A percentile compares a stretch with the other conserved stretches of the same genome.
Conservation (phyloP, 2,888 invertebrate genomes). For the Amblyjoppa fuscipennis region DNA sequence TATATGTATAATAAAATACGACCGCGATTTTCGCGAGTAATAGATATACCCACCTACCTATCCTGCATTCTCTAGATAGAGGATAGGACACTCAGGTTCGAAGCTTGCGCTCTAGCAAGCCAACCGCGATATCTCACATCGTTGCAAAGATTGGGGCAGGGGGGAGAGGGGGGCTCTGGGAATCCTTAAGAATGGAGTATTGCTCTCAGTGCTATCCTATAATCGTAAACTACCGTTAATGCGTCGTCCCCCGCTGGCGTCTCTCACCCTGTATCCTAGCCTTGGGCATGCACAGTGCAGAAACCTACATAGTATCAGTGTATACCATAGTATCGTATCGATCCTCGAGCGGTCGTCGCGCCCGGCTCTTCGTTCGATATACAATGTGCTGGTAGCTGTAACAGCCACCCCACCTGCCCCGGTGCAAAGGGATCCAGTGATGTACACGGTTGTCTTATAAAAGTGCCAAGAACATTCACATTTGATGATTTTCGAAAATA, state of each 20-base stretch:
- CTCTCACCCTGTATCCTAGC: conserved; percentile 18
- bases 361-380: conserved; percentile 49
- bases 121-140: conserved; percentile 58
- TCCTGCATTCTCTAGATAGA: conserved; percentile 18
- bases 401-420: conserved; percentile 9
- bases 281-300: conserved; percentile 9
- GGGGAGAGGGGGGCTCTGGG: conserved; percentile 58
- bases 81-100: conserved; percentile 14
- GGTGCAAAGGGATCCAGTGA: conserved; percentile 3
- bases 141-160: conserved; percentile 71
- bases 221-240: conserved; percentile 78
- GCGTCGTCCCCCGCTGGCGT: conserved; percentile 61
- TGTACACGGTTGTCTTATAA: conserved; percentile 26
- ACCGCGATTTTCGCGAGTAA: conserved; percentile 17
- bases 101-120: conserved; percentile 16
- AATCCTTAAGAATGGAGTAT: conserved; percentile 77
- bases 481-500: not conserved
- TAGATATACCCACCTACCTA: not conserved
- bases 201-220: conserved; percentile 77
- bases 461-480: conserved; percentile 25
- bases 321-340: conserved; percentile 67
- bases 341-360: conserved; percentile 68
- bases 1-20: conserved; percentile 26
- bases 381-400: conserved; percentile 31
- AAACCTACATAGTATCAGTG: conserved; percentile 24